Evolutionary conservation across 92 coral and sea anemone genomes (phyloP).

Genomic region (Bergia puertoricense): DNA sequence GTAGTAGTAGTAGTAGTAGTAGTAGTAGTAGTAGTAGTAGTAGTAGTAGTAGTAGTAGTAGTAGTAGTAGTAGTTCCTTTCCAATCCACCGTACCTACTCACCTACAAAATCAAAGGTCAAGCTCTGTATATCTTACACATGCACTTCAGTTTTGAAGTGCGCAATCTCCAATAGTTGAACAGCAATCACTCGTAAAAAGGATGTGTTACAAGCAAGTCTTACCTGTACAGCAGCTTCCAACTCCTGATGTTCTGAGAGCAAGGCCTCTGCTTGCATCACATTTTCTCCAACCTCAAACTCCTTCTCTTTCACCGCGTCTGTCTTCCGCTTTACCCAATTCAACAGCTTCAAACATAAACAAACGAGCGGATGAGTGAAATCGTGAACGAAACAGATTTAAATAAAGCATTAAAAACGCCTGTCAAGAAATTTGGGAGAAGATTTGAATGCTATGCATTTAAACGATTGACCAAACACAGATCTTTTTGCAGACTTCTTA

Average conservation of each 20-base stretch:
- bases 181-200: neutral
- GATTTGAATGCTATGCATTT: neutral
- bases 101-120: neutral
- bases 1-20: too few relatives aligned
- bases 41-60: too few relatives aligned
- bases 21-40: too few relatives aligned
- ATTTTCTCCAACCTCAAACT: slow-evolving; percentile 80
- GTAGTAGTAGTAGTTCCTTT: too few relatives aligned
- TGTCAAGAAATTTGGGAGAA: neutral
- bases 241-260: slow-evolving; percentile 59
- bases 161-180: neutral
- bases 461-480: neutral
- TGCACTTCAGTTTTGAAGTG: neutral
- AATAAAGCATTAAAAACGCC: neutral
- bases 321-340: slow-evolving; percentile 79
- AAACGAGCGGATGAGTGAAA: neutral
- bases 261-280: slow-evolving; percentile 74
- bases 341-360: slow-evolving; percentile 56
- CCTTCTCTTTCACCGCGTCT: slow-evolving; percentile 60
- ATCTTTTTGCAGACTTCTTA: neutral
- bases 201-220: slow-evolving; percentile 13
- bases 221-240: slow-evolving; percentile 86
- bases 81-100: too few relatives aligned
- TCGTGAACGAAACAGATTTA: neutral
- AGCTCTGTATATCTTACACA: neutral